Base-by-base conservation (phyloP, 2,797 vertebrate genomes). In the Coregonus suidteri region DNA sequence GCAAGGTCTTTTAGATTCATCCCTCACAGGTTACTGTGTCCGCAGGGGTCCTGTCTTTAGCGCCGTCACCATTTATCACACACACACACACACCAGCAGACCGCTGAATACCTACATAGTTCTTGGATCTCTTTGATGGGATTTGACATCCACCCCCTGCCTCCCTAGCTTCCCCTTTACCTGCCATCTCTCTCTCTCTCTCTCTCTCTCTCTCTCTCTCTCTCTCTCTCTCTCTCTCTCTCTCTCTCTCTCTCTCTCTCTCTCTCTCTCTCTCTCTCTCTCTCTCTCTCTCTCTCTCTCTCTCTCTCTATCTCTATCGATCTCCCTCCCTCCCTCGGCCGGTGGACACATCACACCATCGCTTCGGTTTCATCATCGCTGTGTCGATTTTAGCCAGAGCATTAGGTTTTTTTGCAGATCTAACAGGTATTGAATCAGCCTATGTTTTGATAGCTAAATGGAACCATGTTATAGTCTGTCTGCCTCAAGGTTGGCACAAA, bases 381-480 rank as follows among this genome's bases (percentile, higher is more conserved):
- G 9, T n/a, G 54, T 59, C n/a, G 54, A 9, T 25, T 62, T 20
- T n/a, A 62, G 59, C 6, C 59, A 62, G 59, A 20, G 59, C 59
- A 25, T 20, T 6, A 25, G 41, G 59, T 62, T 25, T 11, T 67
- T 67, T 67, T 31, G 16, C 52, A 41, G 70, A 31, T 47, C 51
- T 16, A 25, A 72, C 70, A 52, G 41, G 70, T 53, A 67, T 54
- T 52, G 35, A 62, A 41, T 64, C 16, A 59, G 59, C 18, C 53
- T 62, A 34, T 72, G 70, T 25, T 67, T 35, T 67, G 65, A 11
- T 72, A 30, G 25, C 30, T 72, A 72, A 72, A 54, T 72, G 70
- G 70, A 72, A 18, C 47, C 77, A 85, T 87, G 75, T 78, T 84
- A 68, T 59, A 25, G 73, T 53, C 41, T 30, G 15, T n/a, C 20